Evolutionary conservation across 2,797 vertebrate genomes (phyloP).

Genomic region (Chelon labrosus): DNA sequence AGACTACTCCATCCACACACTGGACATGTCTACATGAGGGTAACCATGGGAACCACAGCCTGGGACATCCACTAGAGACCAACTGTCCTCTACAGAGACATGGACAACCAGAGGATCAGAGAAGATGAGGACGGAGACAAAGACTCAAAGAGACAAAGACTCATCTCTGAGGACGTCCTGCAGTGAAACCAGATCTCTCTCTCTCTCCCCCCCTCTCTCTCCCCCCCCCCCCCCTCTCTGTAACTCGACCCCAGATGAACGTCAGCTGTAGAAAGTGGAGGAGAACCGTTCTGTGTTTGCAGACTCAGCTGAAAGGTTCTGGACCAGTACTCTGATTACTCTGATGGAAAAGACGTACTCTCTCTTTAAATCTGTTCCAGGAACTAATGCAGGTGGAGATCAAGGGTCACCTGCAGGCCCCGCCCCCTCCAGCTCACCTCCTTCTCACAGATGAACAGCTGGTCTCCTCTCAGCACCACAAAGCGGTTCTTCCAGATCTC

Average conservation of each 20-base stretch:
- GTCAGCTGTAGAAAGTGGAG: constrained; percentile 23
- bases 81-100: too few relatives aligned
- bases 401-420: neutral
- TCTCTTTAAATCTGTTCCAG: constrained; percentile 22
- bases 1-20: too few relatives aligned
- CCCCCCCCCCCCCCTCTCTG: neutral
- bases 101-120: too few relatives aligned
- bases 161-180: constrained; percentile 6
- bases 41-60: too few relatives aligned
- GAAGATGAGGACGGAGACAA: too few relatives aligned
- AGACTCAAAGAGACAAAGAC: neutral
- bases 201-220: constrained; percentile 27
- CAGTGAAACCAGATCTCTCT: constrained; percentile 49
- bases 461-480: constrained; percentile 91
- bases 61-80: too few relatives aligned
- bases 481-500: constrained; percentile 98
- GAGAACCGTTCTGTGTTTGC: constrained; percentile 38
- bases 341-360: neutral
- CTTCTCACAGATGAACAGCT: constrained; percentile 94
- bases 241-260: constrained; percentile 54
- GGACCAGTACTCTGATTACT: too few relatives aligned
- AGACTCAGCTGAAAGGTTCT: constrained; percentile 13
- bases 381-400: neutral
- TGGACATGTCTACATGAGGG: too few relatives aligned
- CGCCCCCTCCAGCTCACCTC: constrained; percentile 86